Evolutionary conservation across 2,113 vertebrate species (phyloP), one percentile per base, ranked within the genome.

Genomic region (Artemisiospiza belli): DNA sequence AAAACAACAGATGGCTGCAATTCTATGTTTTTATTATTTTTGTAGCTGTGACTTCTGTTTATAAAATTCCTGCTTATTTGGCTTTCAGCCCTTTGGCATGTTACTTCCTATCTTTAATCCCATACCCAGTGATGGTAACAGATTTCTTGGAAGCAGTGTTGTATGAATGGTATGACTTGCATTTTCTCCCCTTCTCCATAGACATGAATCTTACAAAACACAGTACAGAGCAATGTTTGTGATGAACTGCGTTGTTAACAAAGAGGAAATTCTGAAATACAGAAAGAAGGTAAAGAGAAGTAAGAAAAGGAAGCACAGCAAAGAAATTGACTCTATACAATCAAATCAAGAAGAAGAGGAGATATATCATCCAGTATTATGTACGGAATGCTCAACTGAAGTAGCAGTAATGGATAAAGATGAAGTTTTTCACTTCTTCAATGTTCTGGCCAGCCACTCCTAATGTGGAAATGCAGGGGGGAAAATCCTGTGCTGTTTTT

Each of bases 181-280:
- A 21, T 97, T 96, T 97, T 82, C 63, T 96, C 73, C 73, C 46
- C 64, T 86, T 97, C 57, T 95, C 92, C 25, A 3, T 9, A 99
- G 99, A 83, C 99, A 99, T 13, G 99, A 99, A 49, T 99, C 98
- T 54, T 99, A 99, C 94, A 99, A 98, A 94, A 99, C 99, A 15
- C 99, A 99, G 51, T 99, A 99, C 64, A 98, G 99, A 96, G 99
- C 99, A 46, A 99, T 99, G 99, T 99, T 99, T 90, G 99, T 99
- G 93, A 99, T 99, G 99, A 99, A 99, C 98, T 99, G 99, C 24
- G 27, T 87, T 30, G 98, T 99, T 95, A 98, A 98, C 95, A 99
- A 96, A 95, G 98, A 99, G 33, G 99, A 99, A 94, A 96, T 99
- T 73, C 94, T 99, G 39, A 98, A 97, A 83, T 99, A 99, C 95